Conservation (phyloP, 2,888 invertebrate species). For the Aporophyla nigra region DNA sequence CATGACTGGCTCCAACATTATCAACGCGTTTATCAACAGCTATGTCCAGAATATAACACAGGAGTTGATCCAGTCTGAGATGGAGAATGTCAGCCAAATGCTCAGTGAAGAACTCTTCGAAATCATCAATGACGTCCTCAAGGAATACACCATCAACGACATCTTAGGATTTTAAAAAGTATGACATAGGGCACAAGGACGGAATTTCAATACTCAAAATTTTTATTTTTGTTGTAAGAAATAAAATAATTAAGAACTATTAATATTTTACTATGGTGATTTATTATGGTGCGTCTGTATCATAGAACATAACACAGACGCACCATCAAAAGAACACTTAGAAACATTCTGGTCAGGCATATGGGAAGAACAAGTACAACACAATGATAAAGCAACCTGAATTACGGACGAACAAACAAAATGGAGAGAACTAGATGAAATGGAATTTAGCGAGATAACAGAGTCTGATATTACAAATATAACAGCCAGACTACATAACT, state of each 20-base stretch:
- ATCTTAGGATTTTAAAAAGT: conserved; percentile 63
- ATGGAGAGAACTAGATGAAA: too few species aligned
- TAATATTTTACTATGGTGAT: too few species aligned
- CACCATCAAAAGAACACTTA: too few species aligned
- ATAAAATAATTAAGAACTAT: neutral
- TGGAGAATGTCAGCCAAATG: conserved; percentile 71
- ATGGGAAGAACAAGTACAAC: too few species aligned
- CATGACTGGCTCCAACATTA: conserved; percentile 76
- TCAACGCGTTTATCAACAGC: conserved; percentile 77
- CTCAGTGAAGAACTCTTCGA: conserved; percentile 78
- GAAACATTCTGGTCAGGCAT: too few species aligned
- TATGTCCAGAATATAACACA: conserved; percentile 75
- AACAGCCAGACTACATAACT: too few species aligned
- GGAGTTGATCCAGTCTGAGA: conserved; percentile 73
- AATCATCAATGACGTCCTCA: conserved; percentile 75
- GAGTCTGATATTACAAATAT: too few species aligned
- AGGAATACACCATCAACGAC: conserved; percentile 75
- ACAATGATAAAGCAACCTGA: too few species aligned
- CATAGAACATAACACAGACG: too few species aligned
- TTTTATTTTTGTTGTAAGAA: conserved; percentile 16
- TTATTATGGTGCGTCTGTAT: too few species aligned
- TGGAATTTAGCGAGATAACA: too few species aligned
- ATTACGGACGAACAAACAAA: too few species aligned
- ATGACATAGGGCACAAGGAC: neutral
- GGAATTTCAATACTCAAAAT: conserved; percentile 37